phyloP scores from a whole-genome alignment of 1,140 invertebrate species.

The Drosophila punjabiensis region DNA sequence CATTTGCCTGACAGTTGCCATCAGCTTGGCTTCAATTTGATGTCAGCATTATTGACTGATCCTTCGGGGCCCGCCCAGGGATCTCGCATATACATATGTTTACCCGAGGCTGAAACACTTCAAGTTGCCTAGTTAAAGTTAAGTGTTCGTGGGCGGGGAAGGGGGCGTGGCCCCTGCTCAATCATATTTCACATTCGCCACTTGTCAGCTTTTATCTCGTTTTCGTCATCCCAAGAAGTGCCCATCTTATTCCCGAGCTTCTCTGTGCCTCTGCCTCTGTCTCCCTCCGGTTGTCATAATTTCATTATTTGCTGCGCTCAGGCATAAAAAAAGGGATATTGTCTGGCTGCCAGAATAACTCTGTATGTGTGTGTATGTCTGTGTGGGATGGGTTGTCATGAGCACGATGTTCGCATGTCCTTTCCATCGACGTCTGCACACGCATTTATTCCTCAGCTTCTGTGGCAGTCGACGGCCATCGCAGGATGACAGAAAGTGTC shows the following conservation, averaged over 20 bases:
- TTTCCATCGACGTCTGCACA: slow-evolving; percentile 40
- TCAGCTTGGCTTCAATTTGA: slow-evolving; percentile 73
- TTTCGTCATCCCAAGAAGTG: slow-evolving; percentile 49
- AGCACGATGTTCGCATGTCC: slow-evolving; percentile 47
- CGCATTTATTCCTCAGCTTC: slow-evolving; percentile 49
- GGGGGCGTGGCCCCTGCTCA: slow-evolving; percentile 43
- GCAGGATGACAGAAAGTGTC: slow-evolving; percentile 52
- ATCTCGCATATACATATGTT: slow-evolving; percentile 50
- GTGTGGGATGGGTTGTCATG: slow-evolving; percentile 44
- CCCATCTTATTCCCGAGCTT: slow-evolving; percentile 36
- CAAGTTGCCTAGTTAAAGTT: slow-evolving; percentile 60
- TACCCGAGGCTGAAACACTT: slow-evolving; percentile 70
- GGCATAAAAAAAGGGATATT: slow-evolving; percentile 81
- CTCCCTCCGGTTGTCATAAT: slow-evolving; percentile 59
- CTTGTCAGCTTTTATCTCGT: slow-evolving; percentile 70
- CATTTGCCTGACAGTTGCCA: slow-evolving; percentile 66
- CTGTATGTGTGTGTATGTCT: slow-evolving; percentile 23
- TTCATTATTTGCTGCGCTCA: slow-evolving; percentile 78
- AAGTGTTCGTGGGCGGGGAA: slow-evolving; percentile 23
- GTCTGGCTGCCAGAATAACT: slow-evolving; percentile 40
- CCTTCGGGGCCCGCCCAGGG: slow-evolving; percentile 52
- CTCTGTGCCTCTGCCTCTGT: neutral
- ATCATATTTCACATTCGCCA: slow-evolving; percentile 71
- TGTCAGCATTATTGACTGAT: slow-evolving; percentile 80
- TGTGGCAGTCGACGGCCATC: slow-evolving; percentile 48